Base-by-base conservation (phyloP, 2,113 vertebrate genomes). In the Mola mola region DNA sequence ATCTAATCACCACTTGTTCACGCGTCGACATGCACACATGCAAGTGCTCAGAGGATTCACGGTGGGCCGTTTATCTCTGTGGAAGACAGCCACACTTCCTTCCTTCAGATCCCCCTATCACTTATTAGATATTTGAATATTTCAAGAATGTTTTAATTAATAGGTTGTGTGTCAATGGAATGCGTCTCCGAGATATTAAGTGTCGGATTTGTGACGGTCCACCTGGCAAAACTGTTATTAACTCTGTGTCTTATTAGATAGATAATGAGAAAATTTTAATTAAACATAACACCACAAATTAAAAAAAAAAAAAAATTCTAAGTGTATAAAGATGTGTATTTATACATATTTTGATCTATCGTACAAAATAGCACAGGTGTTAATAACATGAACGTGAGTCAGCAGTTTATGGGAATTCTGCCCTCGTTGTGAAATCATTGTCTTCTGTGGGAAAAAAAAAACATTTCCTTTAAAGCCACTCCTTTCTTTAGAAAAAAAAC, bases 61-160 rank as follows among this genome's bases (percentile, higher is more conserved):
- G 0, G 2, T 13, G 11, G 26, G 37, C 46, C 59, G 44, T 12
- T 60, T 50, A 3, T 33, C 4, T 17, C 38, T 31, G 9, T n/a
- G 10, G 9, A 4, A 15, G 25, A 22, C 12, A 46, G 21, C 8
- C 22, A 6, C 6, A 6, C 15, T 22, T 46, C 13, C 43, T 46
- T 11, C 21, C 20, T 11, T 43, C 9, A 21, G 4, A 4, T 19
- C 44, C n/a, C 19, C 15, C 4, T 21, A 46, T 25, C 3, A 47
- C 5, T 31, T 17, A 17, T 16, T 13, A 38, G 16, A 20, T 15
- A 13, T 52, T 25, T 25, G 22, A 5, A 34, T 29, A 49, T 47
- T 51, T 74, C 22, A 66, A 47, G 12, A 57, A 19, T 49, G 8
- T 44, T 63, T 52, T 52, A 25, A 63, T 63, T 31, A 48, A 13